phyloP scores from a whole-genome alignment of 2,797 vertebrate species.

The Peromyscus nudipes region DNA sequence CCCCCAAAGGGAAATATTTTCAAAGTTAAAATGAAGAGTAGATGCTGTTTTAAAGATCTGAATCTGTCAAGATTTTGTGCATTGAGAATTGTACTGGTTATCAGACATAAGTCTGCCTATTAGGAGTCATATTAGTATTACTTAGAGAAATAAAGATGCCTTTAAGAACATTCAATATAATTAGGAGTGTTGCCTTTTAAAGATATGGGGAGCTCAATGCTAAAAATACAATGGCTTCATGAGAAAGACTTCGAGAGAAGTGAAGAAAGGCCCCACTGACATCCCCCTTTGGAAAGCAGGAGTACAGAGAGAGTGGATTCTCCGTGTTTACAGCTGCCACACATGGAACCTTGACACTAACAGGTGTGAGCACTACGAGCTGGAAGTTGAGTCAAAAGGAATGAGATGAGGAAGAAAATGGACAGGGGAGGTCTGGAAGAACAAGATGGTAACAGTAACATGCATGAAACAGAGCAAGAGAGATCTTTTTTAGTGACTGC shows the following conservation, averaged over 20 bases:
- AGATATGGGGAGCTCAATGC: background rate
- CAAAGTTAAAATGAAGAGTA: constrained; percentile 39
- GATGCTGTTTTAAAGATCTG: background rate
- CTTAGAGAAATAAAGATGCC: background rate
- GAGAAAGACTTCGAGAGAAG: background rate
- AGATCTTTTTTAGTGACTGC: background rate
- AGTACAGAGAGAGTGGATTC: background rate
- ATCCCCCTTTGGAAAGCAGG: background rate
- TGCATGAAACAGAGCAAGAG: background rate
- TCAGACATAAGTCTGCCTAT: background rate
- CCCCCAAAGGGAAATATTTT: background rate
- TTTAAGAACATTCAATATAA: background rate
- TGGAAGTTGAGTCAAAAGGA: background rate
- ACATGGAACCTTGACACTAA: background rate
- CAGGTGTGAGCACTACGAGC: background rate
- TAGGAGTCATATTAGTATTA: background rate
- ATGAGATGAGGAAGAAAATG: background rate
- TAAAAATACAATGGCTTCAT: background rate
- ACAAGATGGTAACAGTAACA: background rate
- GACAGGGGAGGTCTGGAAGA: background rate
- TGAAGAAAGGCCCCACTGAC: background rate
- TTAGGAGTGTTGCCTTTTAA: background rate
- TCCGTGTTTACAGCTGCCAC: background rate
- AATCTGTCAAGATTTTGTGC: background rate
- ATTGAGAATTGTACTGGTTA: background rate